phyloP scores from a whole-genome alignment of 2,888 invertebrate genomes.

The Hirtodrosophila cameraria region DNA sequence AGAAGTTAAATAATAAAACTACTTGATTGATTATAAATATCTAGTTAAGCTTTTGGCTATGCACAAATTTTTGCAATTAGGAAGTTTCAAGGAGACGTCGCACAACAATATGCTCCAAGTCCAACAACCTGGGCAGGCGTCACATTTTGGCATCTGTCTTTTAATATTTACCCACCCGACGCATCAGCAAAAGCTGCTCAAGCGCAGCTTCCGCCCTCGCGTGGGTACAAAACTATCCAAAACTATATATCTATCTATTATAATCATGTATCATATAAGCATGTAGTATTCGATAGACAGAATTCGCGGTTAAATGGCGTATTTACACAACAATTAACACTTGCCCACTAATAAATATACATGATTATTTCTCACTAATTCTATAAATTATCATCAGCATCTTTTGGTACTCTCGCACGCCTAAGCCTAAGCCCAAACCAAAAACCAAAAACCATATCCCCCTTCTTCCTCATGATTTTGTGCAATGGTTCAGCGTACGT shows the following conservation, averaged over 20 bases:
- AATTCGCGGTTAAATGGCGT: constrained; percentile 58
- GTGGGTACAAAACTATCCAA: constrained; percentile 2
- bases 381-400: constrained; percentile 68
- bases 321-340: constrained; percentile 68
- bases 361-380: constrained; percentile 79
- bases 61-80: constrained; percentile 50
- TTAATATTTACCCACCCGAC: background rate
- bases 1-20: constrained; percentile 4
- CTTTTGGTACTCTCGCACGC: constrained; percentile 20
- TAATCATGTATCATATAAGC: constrained; percentile 29
- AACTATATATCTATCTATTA: constrained; percentile 23
- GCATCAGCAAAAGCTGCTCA: constrained; percentile 3
- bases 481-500: constrained; percentile 33
- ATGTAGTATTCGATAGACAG: constrained; percentile 28
- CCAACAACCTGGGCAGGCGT: constrained; percentile 45
- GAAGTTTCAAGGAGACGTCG: constrained; percentile 66
- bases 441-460: constrained; percentile 1
- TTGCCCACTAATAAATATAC: constrained; percentile 71
- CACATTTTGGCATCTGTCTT: background rate
- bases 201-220: constrained; percentile 33
- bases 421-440: constrained; percentile 7
- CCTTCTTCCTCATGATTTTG: constrained; percentile 8
- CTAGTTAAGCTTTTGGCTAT: too few species aligned
- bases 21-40: constrained; percentile 35
- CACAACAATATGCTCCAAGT: constrained; percentile 1